Evolutionary conservation across 2,797 vertebrate genomes (phyloP), one percentile per base, ranked within the genome.

Genomic region (Dendrocincla tyrannina): DNA sequence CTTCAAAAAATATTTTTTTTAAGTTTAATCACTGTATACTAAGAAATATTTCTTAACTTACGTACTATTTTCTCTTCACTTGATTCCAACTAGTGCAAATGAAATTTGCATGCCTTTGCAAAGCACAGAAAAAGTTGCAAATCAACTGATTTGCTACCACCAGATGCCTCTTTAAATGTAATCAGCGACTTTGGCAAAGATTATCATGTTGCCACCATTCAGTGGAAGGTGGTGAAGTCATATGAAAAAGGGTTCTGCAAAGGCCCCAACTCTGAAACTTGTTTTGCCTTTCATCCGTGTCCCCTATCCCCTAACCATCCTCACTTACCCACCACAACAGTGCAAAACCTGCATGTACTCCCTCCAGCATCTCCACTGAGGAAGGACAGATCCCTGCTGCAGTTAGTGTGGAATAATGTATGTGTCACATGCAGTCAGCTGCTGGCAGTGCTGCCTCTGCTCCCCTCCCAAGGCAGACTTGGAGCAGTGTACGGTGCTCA

Each of bases 401-500:
- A 3, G 24, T 32, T 24, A 78, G 3, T 18, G 32, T 44, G 56
- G 56, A 74, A n/a, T 6, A 11, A 15, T 0, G 2, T 3, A 28
- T 3, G 30, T 7, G 41, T 52, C 74, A 35, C 10, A 1, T 41
- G 44, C n/a, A 32, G 13, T 4, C 72, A 70, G 39, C 53, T 77
- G 56, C 49, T 8, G 2, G 10, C 30, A 46, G 10, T 1, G 50
- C 74, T 81, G 70, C 58, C 58, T 32, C 70, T 4, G 2, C 42
- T 68, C 41, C 32, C 35, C n/a, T 47, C 50, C 50, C 59, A 17
- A 13, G 35, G 39, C 9, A 20, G 12, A 17, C 50, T 4, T 41
- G 32, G n/a, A 46, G 22, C 86, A 64, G 49, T 0, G 0, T 7
- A 81, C 6, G 17, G 20, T 0, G 0, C 33, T 53, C n/a, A 16